phyloP scores from a whole-genome alignment of 2,888 invertebrate genomes.

The Drosophila barbarae region DNA sequence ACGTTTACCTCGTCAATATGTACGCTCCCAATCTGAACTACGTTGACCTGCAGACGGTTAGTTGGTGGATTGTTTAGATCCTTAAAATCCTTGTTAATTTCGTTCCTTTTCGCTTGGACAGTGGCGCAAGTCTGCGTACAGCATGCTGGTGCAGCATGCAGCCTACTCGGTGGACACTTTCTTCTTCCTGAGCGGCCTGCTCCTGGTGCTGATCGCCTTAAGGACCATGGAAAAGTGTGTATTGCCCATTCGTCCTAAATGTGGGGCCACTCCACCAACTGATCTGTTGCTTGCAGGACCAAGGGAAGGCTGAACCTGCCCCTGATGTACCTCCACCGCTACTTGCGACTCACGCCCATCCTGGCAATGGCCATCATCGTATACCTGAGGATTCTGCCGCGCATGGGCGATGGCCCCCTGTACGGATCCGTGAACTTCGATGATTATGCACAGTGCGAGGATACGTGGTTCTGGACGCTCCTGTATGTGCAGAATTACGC shows the following conservation, averaged over 20 bases:
- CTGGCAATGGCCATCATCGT: constrained; percentile 80
- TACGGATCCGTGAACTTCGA: constrained; percentile 66
- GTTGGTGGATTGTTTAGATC: neutral
- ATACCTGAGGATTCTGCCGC: constrained; percentile 78
- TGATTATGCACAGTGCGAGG: constrained; percentile 58
- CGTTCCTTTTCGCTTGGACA: neutral
- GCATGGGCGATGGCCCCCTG: constrained; percentile 80
- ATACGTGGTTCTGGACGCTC: constrained; percentile 79
- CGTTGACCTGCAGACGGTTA: constrained; percentile 46
- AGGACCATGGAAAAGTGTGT: constrained; percentile 61
- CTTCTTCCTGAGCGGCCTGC: constrained; percentile 82
- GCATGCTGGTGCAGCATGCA: constrained; percentile 74
- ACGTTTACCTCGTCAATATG: constrained; percentile 52
- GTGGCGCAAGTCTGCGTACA: constrained; percentile 55
- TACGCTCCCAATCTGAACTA: constrained; percentile 49
- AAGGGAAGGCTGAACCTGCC: constrained; percentile 65
- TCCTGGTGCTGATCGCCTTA: constrained; percentile 77
- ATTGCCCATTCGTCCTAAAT: rapidly evolving
- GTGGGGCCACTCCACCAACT: neutral
- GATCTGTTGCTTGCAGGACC: constrained; percentile 18
- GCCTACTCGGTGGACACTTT: constrained; percentile 82
- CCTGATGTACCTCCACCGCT: constrained; percentile 72
- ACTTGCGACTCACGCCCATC: constrained; percentile 81
- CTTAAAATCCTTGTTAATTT: neutral
- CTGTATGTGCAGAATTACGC: constrained; percentile 80